Percentiles rank a stretch among this genome's conserved stretches.
Conservation (phyloP, 1,140 invertebrate genomes). For the Lepeophtheirus salmonis region DNA sequence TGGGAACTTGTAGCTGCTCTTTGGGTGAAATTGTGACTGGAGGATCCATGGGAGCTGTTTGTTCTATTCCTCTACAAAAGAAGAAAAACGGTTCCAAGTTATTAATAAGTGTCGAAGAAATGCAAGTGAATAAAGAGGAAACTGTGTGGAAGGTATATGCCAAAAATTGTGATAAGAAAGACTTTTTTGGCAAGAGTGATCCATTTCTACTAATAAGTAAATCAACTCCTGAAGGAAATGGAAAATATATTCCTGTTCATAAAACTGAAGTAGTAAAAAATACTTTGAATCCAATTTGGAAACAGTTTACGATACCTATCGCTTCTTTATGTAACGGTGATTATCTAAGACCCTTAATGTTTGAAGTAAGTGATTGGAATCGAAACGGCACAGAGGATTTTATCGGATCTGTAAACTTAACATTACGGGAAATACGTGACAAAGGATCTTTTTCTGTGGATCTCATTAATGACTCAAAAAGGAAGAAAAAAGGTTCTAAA, state of each 20-base stretch:
- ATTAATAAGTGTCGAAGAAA: constrained; percentile 32
- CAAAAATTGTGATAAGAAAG: constrained; percentile 34
- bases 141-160: constrained; percentile 31
- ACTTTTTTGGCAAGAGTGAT: constrained; percentile 37
- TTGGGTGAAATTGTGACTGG: background rate
- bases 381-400: constrained; percentile 32
- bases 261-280: constrained; percentile 37
- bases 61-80: background rate
- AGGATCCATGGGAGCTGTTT: background rate
- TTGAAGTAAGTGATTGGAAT: constrained; percentile 33
- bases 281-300: constrained; percentile 37
- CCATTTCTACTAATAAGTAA: constrained; percentile 34
- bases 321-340: constrained; percentile 35
- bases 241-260: constrained; percentile 33
- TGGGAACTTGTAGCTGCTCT: background rate
- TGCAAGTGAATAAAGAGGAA: constrained; percentile 32
- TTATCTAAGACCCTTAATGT: constrained; percentile 30
- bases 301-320: constrained; percentile 32
- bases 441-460: constrained; percentile 25
- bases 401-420: constrained; percentile 31
- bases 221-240: constrained; percentile 30
- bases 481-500: constrained; percentile 30
- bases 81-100: constrained; percentile 24
- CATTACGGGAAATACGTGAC: constrained; percentile 24
- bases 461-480: constrained; percentile 31